Base-by-base conservation (phyloP, 2,113 vertebrate genomes). In the Trochalopteron elliotii region DNA sequence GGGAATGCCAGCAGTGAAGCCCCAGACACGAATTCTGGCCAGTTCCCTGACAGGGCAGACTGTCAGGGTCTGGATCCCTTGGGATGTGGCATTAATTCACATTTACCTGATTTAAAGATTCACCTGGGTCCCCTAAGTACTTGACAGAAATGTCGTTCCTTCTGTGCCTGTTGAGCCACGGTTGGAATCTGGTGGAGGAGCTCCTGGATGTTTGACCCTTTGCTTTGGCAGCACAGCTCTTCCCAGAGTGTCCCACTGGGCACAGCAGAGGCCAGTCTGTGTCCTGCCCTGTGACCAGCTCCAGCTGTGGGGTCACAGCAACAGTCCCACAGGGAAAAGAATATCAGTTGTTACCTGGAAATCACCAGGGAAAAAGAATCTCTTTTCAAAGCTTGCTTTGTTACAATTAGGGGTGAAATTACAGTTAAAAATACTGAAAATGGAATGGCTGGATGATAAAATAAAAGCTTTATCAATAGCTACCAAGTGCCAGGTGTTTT, bases 131-230 rank as follows among this genome's bases (percentile, higher is more conserved):
- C 49, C 30, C 21, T 1, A 31, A 33, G 55, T 19, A 14, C 39
- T 40, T 3, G 0, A 45, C 45, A 57, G 56, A 11, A 0, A 1
- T 1, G 2, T 12, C 11, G 5, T 45, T 89, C 21, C 28, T 55
- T 30, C 28, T 15, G 30, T 47, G 37, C 44, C 50, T 53, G n/a
- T 37, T 4, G 9, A n/a, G 39, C 35, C 42, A 1, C 2, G 10
- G 16, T 20, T 18, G 24, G 50, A 10, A 52, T 56, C 25, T 21
- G 17, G 15, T 1, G 2, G 31, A 47, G 50, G 24, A 74, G 14
- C 16, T 68, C 33, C 28, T 2, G 2, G 1, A 0, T 2, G 17
- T 33, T 10, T 19, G 24, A 10, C 27, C 37, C 0, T 39, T n/a
- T 12, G n/a, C 30, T 60, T 3, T 35, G 71, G 59, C 53, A 33